phyloP scores from a whole-genome alignment of 2,888 invertebrate genomes.

The Archips crataeganus region DNA sequence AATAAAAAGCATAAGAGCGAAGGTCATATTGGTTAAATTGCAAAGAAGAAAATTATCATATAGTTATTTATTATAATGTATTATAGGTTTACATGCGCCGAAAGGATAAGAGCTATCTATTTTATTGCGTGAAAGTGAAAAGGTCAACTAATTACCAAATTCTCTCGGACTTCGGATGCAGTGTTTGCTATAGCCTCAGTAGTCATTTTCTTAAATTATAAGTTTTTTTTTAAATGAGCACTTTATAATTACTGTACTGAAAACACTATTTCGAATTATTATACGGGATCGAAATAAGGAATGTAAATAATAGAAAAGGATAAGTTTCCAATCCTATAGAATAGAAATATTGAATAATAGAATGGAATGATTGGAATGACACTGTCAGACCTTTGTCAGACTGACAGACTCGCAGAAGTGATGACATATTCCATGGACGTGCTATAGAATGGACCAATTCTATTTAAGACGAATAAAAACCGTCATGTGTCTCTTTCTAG shows the following conservation, averaged over 20 bases:
- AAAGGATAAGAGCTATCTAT: constrained; percentile 1
- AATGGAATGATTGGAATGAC: constrained; percentile 7
- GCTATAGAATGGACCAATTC: too few relatives aligned
- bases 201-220: constrained; percentile 58
- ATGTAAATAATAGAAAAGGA: constrained; percentile 17
- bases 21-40: constrained; percentile 42
- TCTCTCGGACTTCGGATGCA: constrained; percentile 73
- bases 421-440: too few relatives aligned
- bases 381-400: constrained; percentile 35
- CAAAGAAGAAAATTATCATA: constrained; percentile 1
- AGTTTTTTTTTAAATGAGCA: not conserved
- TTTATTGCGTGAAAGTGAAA: constrained; percentile 19
- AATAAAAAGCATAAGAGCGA: constrained; percentile 40
- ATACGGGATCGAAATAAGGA: not conserved
- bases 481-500: too few relatives aligned
- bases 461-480: too few relatives aligned
- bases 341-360: constrained; percentile 8
- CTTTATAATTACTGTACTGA: not conserved
- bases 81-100: not conserved
- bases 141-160: constrained; percentile 68
- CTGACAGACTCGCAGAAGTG: not conserved
- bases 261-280: not conserved
- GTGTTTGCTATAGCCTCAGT: constrained; percentile 65
- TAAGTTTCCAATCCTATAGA: not conserved
- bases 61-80: not conserved